Percentiles rank a stretch among this genome's conserved stretches.
phyloP scores from a whole-genome alignment of 2,888 invertebrate species.

The Drosophila macrospina region DNA sequence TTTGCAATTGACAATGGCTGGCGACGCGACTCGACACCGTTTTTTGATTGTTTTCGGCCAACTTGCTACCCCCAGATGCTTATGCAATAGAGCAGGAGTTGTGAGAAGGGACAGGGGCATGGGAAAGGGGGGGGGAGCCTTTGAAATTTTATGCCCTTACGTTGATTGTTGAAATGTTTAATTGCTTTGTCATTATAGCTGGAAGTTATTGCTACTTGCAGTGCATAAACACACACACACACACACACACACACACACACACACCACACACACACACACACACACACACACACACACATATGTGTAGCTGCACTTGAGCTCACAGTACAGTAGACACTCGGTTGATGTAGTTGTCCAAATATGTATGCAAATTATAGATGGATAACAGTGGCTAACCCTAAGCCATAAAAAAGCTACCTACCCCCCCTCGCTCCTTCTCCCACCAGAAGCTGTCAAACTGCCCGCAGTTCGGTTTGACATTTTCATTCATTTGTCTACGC shows the following conservation, averaged over 20 bases:
- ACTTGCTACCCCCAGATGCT: slow-evolving; percentile 5
- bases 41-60: slow-evolving; percentile 80
- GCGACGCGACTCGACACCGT: slow-evolving; percentile 78
- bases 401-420: slow-evolving; percentile 10
- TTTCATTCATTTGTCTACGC: slow-evolving; percentile 81
- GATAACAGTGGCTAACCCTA: neutral
- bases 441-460: slow-evolving; percentile 28
- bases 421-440: too few species aligned
- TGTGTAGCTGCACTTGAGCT: slow-evolving; percentile 63
- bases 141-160: slow-evolving; percentile 62
- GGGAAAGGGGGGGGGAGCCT: neutral
- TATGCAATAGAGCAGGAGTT: too few species aligned
- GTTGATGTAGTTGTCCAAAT: neutral
- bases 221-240: too few species aligned
- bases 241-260: too few species aligned
- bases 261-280: too few species aligned
- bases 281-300: too few species aligned
- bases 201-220: slow-evolving; percentile 76
- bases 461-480: slow-evolving; percentile 70
- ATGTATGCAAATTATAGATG: slow-evolving; percentile 9
- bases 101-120: neutral
- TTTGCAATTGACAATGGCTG: slow-evolving; percentile 42
- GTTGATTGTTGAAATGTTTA: slow-evolving; percentile 79
- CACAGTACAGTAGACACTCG: slow-evolving; percentile 57
- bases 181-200: slow-evolving; percentile 80